Evolutionary conservation across 1,140 invertebrate species (phyloP), one percentile per base, ranked within the genome.

Genomic region (Hesperophylax magnus): DNA sequence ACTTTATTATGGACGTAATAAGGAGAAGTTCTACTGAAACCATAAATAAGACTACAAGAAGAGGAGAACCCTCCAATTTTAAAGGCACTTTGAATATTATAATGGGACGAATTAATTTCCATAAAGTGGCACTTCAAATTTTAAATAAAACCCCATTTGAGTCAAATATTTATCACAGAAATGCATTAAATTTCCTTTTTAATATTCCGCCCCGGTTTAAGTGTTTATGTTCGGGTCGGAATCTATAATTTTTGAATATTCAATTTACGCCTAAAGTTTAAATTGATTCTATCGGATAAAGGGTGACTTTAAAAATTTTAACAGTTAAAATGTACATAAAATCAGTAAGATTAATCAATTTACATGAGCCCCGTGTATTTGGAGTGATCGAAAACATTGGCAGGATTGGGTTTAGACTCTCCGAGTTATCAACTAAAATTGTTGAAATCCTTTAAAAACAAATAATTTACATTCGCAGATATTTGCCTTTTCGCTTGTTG

Each of bases 91-190:
- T 47, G 31, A 72, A 72, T 72, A 52, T 72, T 72, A 52, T 72
- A 72, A 72, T 72, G 69, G 69, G 34, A 18, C 34, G 69, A 72
- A 72, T 72, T 72, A 72, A 72, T 72, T 72, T 72, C 53, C 69
- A 47, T 47, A 72, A 72, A 72, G 69, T 72, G 69, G 34, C 69
- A 72, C 69, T 72, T 72, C 47, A 72, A 52, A 72, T 53, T 72
- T 72, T 72, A 72, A 72, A 72, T 72, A 52, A 52, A 72, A 72
- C 34, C 69, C 18, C 39, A n/a, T 53, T 53, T 52, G 9, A 72
- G 47, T 47, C 47, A 72, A 72, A 47, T 52, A 72, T 72, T 72
- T 72, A 72, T 72, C 69, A 53, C 39, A 34, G 17, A 72, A 72
- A 53, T 72, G 69, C 69, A 72, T 72, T 72, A 72, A 72, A 72